Conservation (phyloP, 2,113 vertebrate genomes). For the Paracyprichromis sp. region DNA sequence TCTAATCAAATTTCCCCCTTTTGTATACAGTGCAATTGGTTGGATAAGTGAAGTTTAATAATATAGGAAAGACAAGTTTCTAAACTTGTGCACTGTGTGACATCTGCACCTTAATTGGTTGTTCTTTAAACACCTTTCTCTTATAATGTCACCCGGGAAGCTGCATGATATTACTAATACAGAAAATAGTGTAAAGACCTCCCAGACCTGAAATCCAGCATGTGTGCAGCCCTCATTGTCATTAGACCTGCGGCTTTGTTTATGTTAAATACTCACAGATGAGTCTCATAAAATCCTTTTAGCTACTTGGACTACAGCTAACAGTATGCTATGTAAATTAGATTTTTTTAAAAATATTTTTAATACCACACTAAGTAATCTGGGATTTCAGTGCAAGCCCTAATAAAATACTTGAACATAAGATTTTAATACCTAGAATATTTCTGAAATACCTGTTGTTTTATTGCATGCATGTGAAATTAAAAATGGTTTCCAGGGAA, state of each 20-base stretch:
- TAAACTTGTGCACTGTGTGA: not conserved
- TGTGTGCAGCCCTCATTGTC: slow-evolving; percentile 11
- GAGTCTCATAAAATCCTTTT: slow-evolving; percentile 7
- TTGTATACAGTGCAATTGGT: not conserved
- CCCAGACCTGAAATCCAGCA: slow-evolving; percentile 14
- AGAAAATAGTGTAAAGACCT: slow-evolving; percentile 3
- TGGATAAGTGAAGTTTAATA: not conserved
- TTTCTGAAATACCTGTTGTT: not conserved
- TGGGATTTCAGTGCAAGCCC: not conserved
- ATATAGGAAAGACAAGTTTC: not conserved
- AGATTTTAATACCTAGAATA: not conserved
- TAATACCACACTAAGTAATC: not conserved
- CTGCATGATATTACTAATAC: not conserved
- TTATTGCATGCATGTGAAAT: not conserved
- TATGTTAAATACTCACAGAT: slow-evolving; percentile 46
- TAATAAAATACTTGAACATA: not conserved
- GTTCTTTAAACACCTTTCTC: not conserved
- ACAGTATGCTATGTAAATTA: not conserved
- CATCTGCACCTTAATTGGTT: not conserved
- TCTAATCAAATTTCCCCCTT: not conserved
- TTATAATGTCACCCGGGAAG: not conserved
- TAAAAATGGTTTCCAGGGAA: not conserved
- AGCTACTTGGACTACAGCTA: not conserved
- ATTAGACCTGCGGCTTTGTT: slow-evolving; percentile 25
- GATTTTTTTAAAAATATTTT: rapidly evolving